phyloP scores from a whole-genome alignment of 2,797 vertebrate species.

The Sciurus carolinensis region DNA sequence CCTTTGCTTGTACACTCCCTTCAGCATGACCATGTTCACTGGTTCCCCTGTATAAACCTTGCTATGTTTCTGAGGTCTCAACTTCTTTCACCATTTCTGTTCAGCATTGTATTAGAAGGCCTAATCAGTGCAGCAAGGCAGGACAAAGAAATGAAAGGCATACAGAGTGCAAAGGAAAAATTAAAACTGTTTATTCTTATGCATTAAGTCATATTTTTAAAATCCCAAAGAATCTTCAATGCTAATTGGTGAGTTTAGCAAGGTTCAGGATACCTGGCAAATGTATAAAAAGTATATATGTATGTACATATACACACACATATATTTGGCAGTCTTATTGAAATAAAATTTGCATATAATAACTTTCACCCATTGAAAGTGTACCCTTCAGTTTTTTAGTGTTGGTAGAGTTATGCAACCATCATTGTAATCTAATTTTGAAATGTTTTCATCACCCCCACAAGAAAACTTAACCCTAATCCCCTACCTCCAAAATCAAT shows the following conservation, averaged over 20 bases:
- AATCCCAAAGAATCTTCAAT: not conserved
- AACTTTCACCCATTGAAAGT: too few relatives aligned
- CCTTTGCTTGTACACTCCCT: not conserved
- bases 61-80: not conserved
- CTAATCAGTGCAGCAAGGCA: not conserved
- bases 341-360: too few relatives aligned
- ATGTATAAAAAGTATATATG: not conserved
- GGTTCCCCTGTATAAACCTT: not conserved
- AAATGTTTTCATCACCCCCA: too few relatives aligned
- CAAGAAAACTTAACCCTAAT: too few relatives aligned
- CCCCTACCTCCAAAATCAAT: too few relatives aligned
- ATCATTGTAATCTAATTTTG: too few relatives aligned
- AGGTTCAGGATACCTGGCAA: not conserved
- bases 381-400: too few relatives aligned
- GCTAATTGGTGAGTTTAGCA: not conserved
- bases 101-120: not conserved
- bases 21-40: not conserved
- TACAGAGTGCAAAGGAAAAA: not conserved
- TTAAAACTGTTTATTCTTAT: not conserved
- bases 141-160: conserved; percentile 29
- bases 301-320: too few relatives aligned
- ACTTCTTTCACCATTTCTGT: not conserved
- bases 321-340: too few relatives aligned
- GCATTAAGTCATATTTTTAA: not conserved
- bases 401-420: too few relatives aligned